Evolutionary conservation across 2,888 invertebrate species (phyloP), one percentile per base, ranked within the genome.

Genomic region (Aleiodes testaceus): DNA sequence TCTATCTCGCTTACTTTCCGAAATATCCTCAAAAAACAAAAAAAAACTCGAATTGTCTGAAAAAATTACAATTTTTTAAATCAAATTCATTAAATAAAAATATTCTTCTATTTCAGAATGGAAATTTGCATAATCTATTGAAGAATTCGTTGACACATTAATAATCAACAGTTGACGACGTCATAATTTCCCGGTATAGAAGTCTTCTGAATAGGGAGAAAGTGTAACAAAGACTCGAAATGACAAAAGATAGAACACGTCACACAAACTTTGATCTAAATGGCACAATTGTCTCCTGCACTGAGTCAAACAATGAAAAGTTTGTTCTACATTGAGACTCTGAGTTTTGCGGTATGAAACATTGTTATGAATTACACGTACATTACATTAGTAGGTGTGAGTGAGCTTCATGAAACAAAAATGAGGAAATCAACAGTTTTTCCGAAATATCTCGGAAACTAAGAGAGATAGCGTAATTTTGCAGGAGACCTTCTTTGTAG

Each of bases 181-280:
- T n/a, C 52, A n/a, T 22, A n/a, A 12, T 4, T 36, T 11, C 16
- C 9, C 42, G 3, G 36, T 9, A 6, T 14, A 59, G 30, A 7
- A 6, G 6, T 36, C 55, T 55, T 42, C 36, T 59, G 42, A 59
- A 59, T 59, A 59, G 59, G 0, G 14, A 36, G 42, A 59, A 42
- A 36, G 42, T 36, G 7, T 18, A 59, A 59, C 59, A 59, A 59
- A 59, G 59, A 59, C 36, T 42, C 59, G 26, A 59, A 42, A 20
- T 59, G 26, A 16, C 18, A 59, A 59, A 59, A 42, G 26, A 7
- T 36, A 36, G 11, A 59, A 59, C 36, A 42, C 42, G 59, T 59
- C 59, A 59, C 6, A 36, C 36, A 59, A 59, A 59, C 59, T 59
- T 30, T 42, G 36, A 59, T 36, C 36, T 59, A 59, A 59, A 59